These are phyloP conservation scores for Staurois parvus DNA, from an alignment of 2,797 vertebrate genomes.

Conservation along the genomic window DNA sequence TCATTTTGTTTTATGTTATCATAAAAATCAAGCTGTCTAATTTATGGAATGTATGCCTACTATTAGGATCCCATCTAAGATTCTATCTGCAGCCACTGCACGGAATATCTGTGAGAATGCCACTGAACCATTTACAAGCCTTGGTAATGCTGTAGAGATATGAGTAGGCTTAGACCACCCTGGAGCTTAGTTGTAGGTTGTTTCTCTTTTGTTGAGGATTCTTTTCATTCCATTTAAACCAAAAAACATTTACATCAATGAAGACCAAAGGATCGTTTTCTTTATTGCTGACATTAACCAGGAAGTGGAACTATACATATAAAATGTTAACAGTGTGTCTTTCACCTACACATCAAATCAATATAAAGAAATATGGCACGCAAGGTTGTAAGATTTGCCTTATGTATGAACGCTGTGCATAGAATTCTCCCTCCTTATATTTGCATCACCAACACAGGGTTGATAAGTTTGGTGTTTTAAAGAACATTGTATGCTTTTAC, in stretches of 20 bases:
- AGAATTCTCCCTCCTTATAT: not conserved
- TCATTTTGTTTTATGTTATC: not conserved
- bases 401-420: not conserved
- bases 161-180: conserved; percentile 26
- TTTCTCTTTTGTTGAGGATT: conserved; percentile 3
- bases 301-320: too few relatives aligned
- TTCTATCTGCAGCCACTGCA: conserved; percentile 11
- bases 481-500: too few relatives aligned
- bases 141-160: not conserved
- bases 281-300: not conserved
- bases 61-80: conserved; percentile 1
- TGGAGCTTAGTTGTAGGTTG: not conserved
- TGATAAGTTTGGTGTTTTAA: not conserved
- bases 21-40: not conserved
- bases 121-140: conserved; percentile 30
- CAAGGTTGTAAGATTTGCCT: not conserved
- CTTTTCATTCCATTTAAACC: conserved; percentile 22
- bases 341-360: not conserved
- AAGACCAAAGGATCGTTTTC: not conserved
- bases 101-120: conserved; percentile 7
- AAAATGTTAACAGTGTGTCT: not conserved
- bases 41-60: not conserved
- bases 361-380: not conserved
- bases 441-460: not conserved
- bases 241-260: not conserved